These are phyloP conservation scores for Isurus oxyrinchus DNA, from an alignment of 2,113 vertebrate species.

Conservation along the genomic window DNA sequence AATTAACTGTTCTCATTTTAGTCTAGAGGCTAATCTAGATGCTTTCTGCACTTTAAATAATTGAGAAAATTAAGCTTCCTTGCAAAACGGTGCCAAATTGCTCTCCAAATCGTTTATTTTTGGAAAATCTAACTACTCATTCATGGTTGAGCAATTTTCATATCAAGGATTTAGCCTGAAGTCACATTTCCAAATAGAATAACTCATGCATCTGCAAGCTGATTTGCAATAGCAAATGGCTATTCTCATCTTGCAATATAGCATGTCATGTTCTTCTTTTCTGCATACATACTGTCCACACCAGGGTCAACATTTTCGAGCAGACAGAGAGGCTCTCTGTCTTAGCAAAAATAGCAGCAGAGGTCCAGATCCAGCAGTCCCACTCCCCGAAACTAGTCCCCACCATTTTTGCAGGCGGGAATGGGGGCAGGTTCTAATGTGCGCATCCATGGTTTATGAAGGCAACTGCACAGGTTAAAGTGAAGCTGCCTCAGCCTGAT, in stretches of 20 bases:
- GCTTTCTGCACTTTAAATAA: neutral
- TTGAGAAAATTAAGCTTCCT: neutral
- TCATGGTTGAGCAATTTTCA: neutral
- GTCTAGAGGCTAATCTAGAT: neutral
- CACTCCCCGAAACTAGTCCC: too few relatives aligned
- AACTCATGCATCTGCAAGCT: neutral
- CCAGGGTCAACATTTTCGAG: neutral
- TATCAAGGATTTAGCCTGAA: neutral
- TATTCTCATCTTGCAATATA: neutral
- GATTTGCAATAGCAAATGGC: neutral
- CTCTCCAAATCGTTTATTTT: neutral
- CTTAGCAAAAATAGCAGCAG: too few relatives aligned
- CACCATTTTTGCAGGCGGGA: too few relatives aligned
- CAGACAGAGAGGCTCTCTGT: too few relatives aligned
- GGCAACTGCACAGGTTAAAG: too few relatives aligned
- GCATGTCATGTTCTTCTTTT: neutral
- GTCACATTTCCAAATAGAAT: neutral
- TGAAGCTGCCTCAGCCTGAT: too few relatives aligned
- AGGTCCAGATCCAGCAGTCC: too few relatives aligned
- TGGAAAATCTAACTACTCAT: neutral
- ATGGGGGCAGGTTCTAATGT: too few relatives aligned
- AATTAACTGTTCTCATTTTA: slow-evolving; percentile 14
- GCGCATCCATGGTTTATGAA: too few relatives aligned
- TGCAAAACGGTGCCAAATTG: neutral
- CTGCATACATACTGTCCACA: neutral